These are phyloP conservation scores for Malacosoma neustria DNA, from an alignment of 2,888 invertebrate species.

Conservation along the genomic window DNA sequence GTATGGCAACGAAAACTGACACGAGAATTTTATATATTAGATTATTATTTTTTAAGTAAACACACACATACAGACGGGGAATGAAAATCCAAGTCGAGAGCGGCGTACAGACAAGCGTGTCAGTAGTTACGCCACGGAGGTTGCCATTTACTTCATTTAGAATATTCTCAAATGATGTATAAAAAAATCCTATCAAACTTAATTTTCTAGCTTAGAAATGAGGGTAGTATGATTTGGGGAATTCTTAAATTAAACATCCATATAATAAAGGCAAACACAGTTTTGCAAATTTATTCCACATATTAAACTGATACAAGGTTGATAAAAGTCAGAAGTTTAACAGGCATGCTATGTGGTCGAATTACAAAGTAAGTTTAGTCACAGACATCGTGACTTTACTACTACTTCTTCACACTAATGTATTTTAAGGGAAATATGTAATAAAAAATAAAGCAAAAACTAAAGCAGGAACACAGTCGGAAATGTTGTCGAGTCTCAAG, in stretches of 20 bases:
- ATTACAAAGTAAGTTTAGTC: slow-evolving; percentile 66
- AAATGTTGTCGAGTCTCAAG: slow-evolving; percentile 68
- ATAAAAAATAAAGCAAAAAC: slow-evolving; percentile 72
- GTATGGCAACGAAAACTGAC: no score
- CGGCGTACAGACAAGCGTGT: no score
- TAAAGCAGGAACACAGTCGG: slow-evolving; percentile 74
- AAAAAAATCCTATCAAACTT: no score
- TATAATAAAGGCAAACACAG: slow-evolving; percentile 74
- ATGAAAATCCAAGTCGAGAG: no score
- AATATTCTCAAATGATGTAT: no score
- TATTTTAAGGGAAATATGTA: slow-evolving; percentile 67
- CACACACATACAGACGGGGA: no score
- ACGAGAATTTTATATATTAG: no score
- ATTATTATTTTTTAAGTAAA: no score
- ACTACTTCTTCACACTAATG: slow-evolving; percentile 71
- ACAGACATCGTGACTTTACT: slow-evolving; percentile 69
- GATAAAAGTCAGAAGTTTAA: slow-evolving; percentile 71
- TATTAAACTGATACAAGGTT: slow-evolving; percentile 73
- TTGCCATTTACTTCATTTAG: no score
- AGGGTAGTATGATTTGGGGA: no score
- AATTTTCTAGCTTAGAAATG: no score
- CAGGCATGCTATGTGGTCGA: slow-evolving; percentile 68
- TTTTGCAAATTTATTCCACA: slow-evolving; percentile 75
- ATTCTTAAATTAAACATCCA: slow-evolving; percentile 36
- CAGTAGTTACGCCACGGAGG: no score